phyloP scores from a whole-genome alignment of 2,113 vertebrate species.

The Theristicus caerulescens region DNA sequence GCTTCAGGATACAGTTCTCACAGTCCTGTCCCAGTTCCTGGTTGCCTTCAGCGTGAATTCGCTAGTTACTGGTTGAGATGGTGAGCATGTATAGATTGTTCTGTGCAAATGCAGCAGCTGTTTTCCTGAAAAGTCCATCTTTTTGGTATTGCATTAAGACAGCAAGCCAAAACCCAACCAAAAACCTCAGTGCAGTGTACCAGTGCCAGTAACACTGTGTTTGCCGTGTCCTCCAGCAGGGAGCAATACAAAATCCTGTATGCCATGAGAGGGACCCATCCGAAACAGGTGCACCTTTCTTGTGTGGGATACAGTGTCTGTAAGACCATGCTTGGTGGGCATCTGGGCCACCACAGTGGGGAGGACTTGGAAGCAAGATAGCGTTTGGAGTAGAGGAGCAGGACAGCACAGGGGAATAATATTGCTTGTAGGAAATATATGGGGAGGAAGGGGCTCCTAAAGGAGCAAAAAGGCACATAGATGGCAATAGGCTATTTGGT shows the following conservation, averaged over 20 bases:
- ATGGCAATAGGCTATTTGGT: background rate
- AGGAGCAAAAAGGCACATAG: background rate
- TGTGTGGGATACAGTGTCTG: background rate
- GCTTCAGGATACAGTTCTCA: background rate
- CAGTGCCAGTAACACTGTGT: background rate
- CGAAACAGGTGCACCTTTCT: background rate
- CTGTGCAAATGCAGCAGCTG: background rate
- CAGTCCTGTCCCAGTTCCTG: background rate
- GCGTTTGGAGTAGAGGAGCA: background rate
- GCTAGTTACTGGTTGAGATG: background rate
- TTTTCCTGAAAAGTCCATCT: background rate
- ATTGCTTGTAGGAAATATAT: background rate
- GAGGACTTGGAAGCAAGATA: background rate
- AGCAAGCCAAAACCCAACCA: background rate
- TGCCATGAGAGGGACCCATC: background rate
- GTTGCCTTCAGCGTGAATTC: background rate
- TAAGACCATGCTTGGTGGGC: background rate
- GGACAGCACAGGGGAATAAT: background rate
- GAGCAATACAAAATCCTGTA: background rate
- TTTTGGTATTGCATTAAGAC: background rate
- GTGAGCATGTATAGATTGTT: background rate
- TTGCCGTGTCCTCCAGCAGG: background rate
- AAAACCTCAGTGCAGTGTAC: background rate
- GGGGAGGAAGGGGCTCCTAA: background rate
- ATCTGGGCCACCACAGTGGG: background rate